phyloP scores from a whole-genome alignment of 2,888 invertebrate genomes.

The Drymonia ruficornis region DNA sequence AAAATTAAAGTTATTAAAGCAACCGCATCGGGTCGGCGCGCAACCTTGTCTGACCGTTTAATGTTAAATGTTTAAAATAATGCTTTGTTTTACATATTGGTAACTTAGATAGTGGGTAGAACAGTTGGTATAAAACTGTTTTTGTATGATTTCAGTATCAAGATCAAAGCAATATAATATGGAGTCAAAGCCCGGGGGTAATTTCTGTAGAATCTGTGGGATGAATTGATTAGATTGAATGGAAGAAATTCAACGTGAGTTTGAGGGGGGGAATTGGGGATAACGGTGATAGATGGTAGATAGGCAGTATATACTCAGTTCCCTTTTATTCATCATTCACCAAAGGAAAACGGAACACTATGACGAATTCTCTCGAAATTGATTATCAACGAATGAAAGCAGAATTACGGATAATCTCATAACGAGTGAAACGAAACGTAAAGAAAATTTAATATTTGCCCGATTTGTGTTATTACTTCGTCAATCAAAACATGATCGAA shows the following conservation, averaged over 20 bases:
- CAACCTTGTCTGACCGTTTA: not conserved
- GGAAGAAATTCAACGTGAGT: no score
- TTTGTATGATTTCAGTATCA: no score
- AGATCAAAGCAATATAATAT: no score
- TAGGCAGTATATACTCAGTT: not conserved
- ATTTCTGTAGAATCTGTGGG: not conserved
- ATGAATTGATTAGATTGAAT: not conserved
- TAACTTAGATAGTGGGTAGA: no score
- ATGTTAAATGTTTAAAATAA: no score
- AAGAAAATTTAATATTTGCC: not conserved
- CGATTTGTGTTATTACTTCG: not conserved
- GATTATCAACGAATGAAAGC: not conserved
- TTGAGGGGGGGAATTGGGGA: not conserved
- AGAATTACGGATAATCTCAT: not conserved
- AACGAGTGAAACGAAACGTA: not conserved
- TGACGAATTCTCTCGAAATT: not conserved
- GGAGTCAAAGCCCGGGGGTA: not conserved
- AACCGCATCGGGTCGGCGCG: constrained; percentile 1
- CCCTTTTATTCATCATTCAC: no score
- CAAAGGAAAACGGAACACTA: no score
- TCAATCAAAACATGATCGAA: not conserved
- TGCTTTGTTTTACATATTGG: no score
- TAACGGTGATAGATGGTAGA: not conserved
- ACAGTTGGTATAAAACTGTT: no score
- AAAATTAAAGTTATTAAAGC: constrained; percentile 17